A percentile compares a stretch with the other conserved stretches of the same genome.
These are phyloP conservation scores for Amia ocellicauda DNA, from an alignment of 2,113 vertebrate species.

Conservation along the genomic window DNA sequence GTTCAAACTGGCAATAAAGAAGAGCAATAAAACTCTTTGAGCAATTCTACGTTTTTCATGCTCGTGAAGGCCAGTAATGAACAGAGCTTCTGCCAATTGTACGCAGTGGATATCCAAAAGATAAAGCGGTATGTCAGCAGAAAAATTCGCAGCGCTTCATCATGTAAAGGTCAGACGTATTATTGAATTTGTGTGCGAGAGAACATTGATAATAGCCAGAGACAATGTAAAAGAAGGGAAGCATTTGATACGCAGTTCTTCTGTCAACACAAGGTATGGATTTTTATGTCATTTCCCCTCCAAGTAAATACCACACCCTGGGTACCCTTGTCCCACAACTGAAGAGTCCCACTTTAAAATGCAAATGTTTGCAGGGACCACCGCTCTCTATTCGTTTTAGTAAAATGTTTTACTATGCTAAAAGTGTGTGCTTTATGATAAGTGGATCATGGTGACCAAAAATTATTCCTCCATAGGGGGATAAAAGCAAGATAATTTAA, in stretches of 20 bases:
- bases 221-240: conserved; percentile 10
- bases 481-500: too few relatives aligned
- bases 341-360: too few relatives aligned
- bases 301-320: too few relatives aligned
- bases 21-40: neutral
- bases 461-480: too few relatives aligned
- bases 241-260: neutral
- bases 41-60: neutral
- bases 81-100: neutral
- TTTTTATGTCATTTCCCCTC: neutral
- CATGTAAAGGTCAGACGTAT: conserved; percentile 10
- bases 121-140: conserved; percentile 1
- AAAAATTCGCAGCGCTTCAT: conserved; percentile 2
- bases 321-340: too few relatives aligned
- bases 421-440: too few relatives aligned
- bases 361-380: too few relatives aligned
- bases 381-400: too few relatives aligned
- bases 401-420: too few relatives aligned
- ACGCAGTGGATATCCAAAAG: neutral
- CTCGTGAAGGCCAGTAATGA: neutral
- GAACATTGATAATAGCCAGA: conserved; percentile 10
- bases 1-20: conserved; percentile 8
- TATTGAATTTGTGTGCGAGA: conserved; percentile 13
- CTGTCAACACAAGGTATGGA: conserved; percentile 1
- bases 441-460: too few relatives aligned